A percentile compares a stretch with the other conserved stretches of the same genome.
phyloP scores from a whole-genome alignment of 1,140 invertebrate genomes.

The Triops cancriformis region DNA sequence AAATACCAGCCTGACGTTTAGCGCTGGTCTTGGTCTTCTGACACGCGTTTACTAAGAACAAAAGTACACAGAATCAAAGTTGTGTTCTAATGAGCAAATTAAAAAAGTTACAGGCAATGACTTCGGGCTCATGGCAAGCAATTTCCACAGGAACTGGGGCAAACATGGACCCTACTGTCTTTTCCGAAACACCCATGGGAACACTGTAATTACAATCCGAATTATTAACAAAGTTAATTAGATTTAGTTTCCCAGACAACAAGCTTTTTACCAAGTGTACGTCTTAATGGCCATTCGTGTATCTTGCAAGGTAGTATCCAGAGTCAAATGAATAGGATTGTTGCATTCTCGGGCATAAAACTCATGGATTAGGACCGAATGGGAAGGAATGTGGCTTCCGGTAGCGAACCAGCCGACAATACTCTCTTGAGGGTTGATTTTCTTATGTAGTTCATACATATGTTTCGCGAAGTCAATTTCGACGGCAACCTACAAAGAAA shows the following conservation, averaged over 20 bases:
- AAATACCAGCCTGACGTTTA: constrained; percentile 55
- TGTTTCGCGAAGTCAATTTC: constrained; percentile 92
- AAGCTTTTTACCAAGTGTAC: constrained; percentile 63
- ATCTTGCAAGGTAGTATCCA: constrained; percentile 76
- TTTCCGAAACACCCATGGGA: constrained; percentile 72
- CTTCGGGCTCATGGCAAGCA: constrained; percentile 80
- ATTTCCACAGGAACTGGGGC: constrained; percentile 81
- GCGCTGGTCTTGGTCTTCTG: constrained; percentile 43
- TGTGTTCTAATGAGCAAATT: constrained; percentile 32
- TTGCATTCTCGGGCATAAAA: constrained; percentile 89
- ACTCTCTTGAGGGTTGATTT: constrained; percentile 80
- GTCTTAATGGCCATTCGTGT: constrained; percentile 79
- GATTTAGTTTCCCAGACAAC: constrained; percentile 17
- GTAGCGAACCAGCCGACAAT: constrained; percentile 98
- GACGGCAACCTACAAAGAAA: constrained; percentile 68
- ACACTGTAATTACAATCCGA: constrained; percentile 42
- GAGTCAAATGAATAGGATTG: constrained; percentile 86
- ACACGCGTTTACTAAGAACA: constrained; percentile 50
- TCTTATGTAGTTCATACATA: constrained; percentile 84
- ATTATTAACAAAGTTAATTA: constrained; percentile 21
- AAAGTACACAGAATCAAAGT: constrained; percentile 22
- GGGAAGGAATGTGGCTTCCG: constrained; percentile 89
- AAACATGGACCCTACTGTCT: constrained; percentile 92
- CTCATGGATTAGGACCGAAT: constrained; percentile 94
- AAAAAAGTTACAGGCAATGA: constrained; percentile 46